phyloP scores from a whole-genome alignment of 2,888 invertebrate species.

The Amphiduros pacificus region DNA sequence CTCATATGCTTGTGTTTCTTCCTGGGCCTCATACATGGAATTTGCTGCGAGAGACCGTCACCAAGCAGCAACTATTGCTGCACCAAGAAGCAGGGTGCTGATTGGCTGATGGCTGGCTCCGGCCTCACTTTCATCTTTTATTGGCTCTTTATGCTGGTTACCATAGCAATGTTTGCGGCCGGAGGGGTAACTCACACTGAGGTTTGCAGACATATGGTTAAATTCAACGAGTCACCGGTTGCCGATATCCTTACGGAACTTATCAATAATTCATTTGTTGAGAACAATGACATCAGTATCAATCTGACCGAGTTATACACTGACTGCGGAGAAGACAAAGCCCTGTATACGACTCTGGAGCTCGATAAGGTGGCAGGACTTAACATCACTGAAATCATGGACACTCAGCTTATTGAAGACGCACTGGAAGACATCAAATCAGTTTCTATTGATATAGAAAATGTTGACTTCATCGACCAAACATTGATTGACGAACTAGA shows the following conservation, averaged over 20 bases:
- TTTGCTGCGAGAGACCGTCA: not conserved
- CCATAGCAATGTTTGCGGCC: not conserved
- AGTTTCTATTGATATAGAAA: not conserved
- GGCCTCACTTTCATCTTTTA: not conserved
- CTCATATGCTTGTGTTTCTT: not conserved
- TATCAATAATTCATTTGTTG: too few relatives aligned
- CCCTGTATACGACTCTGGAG: not conserved
- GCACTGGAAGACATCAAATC: not conserved
- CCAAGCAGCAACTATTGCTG: not conserved
- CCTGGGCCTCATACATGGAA: not conserved
- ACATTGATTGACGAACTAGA: not conserved
- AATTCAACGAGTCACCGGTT: not conserved
- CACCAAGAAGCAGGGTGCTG: not conserved
- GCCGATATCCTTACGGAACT: not conserved
- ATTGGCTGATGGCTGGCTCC: not conserved
- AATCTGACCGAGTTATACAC: not conserved
- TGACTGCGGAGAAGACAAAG: not conserved
- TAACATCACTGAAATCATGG: not conserved
- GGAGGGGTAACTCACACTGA: not conserved
- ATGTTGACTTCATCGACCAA: not conserved
- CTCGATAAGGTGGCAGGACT: not conserved
- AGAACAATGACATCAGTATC: not conserved
- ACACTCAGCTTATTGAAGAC: not conserved
- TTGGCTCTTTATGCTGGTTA: not conserved
- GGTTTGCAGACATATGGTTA: not conserved